Conservation (phyloP, 2,113 vertebrate species). For the Pterocles orientalis region DNA sequence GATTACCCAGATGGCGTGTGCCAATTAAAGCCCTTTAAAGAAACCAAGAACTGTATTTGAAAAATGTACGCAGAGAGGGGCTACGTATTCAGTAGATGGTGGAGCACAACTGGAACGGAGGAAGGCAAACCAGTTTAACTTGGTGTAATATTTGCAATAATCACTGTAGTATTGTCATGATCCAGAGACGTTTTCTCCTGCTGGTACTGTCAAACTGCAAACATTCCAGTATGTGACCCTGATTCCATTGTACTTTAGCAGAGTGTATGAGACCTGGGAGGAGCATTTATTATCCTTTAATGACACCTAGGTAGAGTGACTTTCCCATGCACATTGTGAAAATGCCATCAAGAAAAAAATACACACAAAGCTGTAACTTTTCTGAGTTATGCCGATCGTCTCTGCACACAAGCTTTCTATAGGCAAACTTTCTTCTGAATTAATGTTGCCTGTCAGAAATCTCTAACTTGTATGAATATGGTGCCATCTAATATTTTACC, state of each 20-base stretch:
- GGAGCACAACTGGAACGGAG: not conserved
- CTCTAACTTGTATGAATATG: not conserved
- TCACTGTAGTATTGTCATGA: not conserved
- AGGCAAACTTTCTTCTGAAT: not conserved
- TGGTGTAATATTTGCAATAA: not conserved
- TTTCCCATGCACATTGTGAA: not conserved
- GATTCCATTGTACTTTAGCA: not conserved
- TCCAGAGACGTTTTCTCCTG: not conserved
- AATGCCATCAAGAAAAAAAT: not conserved
- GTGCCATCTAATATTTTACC: not conserved
- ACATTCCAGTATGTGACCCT: not conserved
- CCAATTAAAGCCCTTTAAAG: not conserved
- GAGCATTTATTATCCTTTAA: not conserved
- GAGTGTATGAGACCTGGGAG: not conserved
- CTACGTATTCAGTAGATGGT: not conserved
- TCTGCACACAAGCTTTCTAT: not conserved
- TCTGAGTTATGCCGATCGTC: not conserved
- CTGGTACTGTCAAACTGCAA: not conserved
- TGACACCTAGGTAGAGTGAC: not conserved
- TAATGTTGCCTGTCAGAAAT: not conserved
- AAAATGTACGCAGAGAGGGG: not conserved
- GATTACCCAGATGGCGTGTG: not conserved
- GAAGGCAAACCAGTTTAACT: not conserved
- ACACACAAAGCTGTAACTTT: not conserved
- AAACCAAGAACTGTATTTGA: not conserved